phyloP scores from a whole-genome alignment of 2,113 vertebrate genomes.

The Rhodinocichla rosea region DNA sequence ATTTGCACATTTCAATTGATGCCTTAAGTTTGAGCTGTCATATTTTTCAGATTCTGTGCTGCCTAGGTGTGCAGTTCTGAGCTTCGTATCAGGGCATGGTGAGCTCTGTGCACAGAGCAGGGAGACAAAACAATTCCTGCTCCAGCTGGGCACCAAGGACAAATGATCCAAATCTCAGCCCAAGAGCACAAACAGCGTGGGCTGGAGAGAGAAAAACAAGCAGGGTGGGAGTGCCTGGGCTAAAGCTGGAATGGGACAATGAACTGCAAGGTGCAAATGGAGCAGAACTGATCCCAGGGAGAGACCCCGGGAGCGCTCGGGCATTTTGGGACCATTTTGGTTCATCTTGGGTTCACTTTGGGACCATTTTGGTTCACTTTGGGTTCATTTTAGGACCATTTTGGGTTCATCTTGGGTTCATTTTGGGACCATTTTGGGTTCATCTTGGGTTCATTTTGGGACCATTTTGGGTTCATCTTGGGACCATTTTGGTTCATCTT shows the following conservation, averaged over 20 bases:
- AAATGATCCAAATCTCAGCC: not conserved
- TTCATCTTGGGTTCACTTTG: no score
- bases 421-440: no score
- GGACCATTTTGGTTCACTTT: no score
- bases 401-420: no score
- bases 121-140: not conserved
- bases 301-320: no score
- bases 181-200: not conserved
- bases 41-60: not conserved
- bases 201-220: not conserved
- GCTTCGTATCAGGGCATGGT: fast-evolving
- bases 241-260: not conserved
- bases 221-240: not conserved
- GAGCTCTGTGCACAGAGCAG: not conserved
- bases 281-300: not conserved
- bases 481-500: not conserved
- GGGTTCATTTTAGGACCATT: not conserved
- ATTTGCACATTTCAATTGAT: not conserved
- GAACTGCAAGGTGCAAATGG: not conserved
- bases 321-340: not conserved
- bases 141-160: not conserved
- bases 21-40: not conserved
- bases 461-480: no score
- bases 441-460: no score
- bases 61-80: not conserved